Evolutionary conservation across 2,797 vertebrate species (phyloP).

Genomic region (Pagetopsis macropterus): DNA sequence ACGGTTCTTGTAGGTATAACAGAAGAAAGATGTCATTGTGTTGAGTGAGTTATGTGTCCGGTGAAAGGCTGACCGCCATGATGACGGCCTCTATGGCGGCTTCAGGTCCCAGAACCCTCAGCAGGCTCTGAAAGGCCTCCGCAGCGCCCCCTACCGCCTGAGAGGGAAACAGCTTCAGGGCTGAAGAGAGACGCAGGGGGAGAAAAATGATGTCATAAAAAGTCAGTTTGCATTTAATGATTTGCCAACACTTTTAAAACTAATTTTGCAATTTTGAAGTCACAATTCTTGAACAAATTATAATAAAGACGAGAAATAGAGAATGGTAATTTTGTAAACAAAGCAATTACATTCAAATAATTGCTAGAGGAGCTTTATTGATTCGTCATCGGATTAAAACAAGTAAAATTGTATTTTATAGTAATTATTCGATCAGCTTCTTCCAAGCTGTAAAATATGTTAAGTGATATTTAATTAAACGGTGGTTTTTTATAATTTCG

Average conservation of each 20-base stretch:
- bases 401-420: too few relatives aligned
- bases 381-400: neutral
- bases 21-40: neutral
- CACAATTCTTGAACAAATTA: too few relatives aligned
- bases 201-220: neutral
- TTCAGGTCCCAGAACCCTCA: slow-evolving; percentile 86
- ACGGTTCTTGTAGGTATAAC: neutral
- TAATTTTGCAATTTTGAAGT: too few relatives aligned
- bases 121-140: slow-evolving; percentile 81
- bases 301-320: neutral
- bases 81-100: slow-evolving; percentile 86
- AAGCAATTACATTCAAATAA: neutral
- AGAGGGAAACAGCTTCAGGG: slow-evolving; percentile 58
- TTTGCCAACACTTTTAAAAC: too few relatives aligned
- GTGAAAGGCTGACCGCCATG: slow-evolving; percentile 52
- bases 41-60: slow-evolving; percentile 10
- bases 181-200: slow-evolving; percentile 36
- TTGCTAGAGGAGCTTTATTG: neutral
- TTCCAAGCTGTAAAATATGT: neutral
- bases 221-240: too few relatives aligned
- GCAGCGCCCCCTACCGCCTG: slow-evolving; percentile 46
- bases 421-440: neutral
- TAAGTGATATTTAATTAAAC: too few relatives aligned
- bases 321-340: neutral
- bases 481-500: too few relatives aligned